phyloP scores from a whole-genome alignment of 2,888 invertebrate species.

The Rapana venosa region DNA sequence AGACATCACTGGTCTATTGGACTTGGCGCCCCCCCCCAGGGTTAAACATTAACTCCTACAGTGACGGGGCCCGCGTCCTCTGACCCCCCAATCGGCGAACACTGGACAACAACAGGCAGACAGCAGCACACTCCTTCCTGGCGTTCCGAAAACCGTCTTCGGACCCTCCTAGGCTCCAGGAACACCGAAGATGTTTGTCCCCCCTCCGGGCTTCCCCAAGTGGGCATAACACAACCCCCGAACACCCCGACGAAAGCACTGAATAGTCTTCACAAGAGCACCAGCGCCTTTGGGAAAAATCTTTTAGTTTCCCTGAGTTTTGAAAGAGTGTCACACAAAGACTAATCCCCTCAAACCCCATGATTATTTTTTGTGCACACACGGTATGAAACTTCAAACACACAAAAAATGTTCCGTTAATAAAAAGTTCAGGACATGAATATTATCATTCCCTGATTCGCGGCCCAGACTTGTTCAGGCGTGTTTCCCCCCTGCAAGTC shows the following conservation, averaged over 20 bases:
- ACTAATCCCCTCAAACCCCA: neutral
- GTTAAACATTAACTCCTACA: conserved; percentile 28
- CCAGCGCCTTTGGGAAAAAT: neutral
- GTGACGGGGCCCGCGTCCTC: neutral
- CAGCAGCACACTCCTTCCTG: neutral
- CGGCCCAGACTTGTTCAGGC: neutral
- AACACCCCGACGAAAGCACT: neutral
- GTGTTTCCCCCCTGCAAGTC: neutral
- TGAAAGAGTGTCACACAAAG: neutral
- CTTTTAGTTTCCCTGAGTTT: neutral
- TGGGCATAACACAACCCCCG: neutral
- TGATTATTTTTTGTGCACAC: neutral
- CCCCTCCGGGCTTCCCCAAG: neutral
- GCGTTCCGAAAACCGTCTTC: too few relatives aligned
- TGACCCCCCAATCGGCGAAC: neutral
- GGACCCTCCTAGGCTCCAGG: too few relatives aligned
- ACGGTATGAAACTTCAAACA: neutral
- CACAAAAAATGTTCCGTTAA: neutral
- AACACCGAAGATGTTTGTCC: neutral
- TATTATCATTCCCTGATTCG: neutral
- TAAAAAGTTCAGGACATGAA: neutral
- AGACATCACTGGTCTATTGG: neutral
- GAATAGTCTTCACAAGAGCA: neutral
- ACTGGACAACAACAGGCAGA: neutral
- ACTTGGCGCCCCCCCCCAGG: conserved; percentile 14